These are phyloP conservation scores for Chaenogobius annularis DNA, from an alignment of 2,113 vertebrate species.

Conservation along the genomic window DNA sequence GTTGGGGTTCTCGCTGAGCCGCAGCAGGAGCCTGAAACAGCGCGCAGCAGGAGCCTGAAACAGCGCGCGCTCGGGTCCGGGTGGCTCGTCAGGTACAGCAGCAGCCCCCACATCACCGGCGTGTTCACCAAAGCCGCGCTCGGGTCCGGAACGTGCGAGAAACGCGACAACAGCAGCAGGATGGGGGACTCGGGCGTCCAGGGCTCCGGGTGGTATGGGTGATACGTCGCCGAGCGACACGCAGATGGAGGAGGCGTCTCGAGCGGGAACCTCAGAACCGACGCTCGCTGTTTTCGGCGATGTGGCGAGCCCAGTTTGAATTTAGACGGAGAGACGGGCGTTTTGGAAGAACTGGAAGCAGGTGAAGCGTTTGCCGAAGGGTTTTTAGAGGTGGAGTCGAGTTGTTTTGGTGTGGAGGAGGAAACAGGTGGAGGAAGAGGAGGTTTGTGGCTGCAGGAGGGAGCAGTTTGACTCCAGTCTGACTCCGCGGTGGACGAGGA, in stretches of 20 bases:
- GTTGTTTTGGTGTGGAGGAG: slow-evolving; percentile 7
- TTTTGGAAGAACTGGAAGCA: slow-evolving; percentile 35
- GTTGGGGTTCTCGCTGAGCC: slow-evolving; percentile 87
- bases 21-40: slow-evolving; percentile 80
- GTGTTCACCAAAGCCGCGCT: slow-evolving; percentile 78
- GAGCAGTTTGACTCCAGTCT: slow-evolving; percentile 52
- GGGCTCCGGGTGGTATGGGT: slow-evolving; percentile 81
- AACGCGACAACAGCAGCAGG: slow-evolving; percentile 85
- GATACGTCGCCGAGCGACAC: slow-evolving; percentile 45
- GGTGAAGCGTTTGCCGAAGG: slow-evolving; percentile 23
- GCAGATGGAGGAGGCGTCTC: slow-evolving; percentile 59
- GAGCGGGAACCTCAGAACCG: slow-evolving; percentile 44
- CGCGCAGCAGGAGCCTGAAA: slow-evolving; percentile 80
- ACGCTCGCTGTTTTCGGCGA: slow-evolving; percentile 52
- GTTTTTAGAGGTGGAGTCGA: background rate
- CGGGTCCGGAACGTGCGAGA: slow-evolving; percentile 85
- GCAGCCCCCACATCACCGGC: slow-evolving; percentile 70
- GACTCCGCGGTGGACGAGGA: slow-evolving; percentile 60
- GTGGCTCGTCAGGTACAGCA: slow-evolving; percentile 82
- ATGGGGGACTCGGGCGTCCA: slow-evolving; percentile 84
- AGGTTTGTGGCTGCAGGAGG: slow-evolving; percentile 36
- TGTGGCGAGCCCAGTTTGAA: slow-evolving; percentile 62
- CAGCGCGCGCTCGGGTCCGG: slow-evolving; percentile 82
- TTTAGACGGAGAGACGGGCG: slow-evolving; percentile 59
- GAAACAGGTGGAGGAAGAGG: background rate